These are phyloP conservation scores for Danio aesculapii DNA, from an alignment of 2,797 vertebrate species.

Conservation along the genomic window DNA sequence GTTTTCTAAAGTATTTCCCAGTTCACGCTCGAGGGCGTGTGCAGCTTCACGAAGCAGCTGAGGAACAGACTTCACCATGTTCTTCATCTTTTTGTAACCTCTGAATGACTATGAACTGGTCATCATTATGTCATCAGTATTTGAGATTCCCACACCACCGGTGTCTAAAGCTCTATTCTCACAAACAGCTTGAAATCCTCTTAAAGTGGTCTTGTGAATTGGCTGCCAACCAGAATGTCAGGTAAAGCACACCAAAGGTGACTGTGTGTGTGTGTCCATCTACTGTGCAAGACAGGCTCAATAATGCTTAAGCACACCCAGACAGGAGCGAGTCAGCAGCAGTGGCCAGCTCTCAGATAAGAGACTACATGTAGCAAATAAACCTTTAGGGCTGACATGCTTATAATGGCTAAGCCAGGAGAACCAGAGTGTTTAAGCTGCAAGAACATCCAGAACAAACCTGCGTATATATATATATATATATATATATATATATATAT, in stretches of 20 bases:
- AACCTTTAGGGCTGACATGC: conserved; percentile 6
- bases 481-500: too few relatives aligned
- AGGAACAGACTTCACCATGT: too few relatives aligned
- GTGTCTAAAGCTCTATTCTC: neutral
- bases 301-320: conserved; percentile 29
- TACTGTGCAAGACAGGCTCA: neutral
- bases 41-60: too few relatives aligned
- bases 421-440: conserved; percentile 2
- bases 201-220: conserved; percentile 44
- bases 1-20: too few relatives aligned
- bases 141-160: conserved; percentile 4
- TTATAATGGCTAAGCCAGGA: conserved; percentile 3
- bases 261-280: conserved; percentile 16
- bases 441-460: neutral
- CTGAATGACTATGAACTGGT: too few relatives aligned
- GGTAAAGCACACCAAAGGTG: conserved; percentile 37
- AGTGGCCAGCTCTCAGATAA: conserved; percentile 37
- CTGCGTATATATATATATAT: neutral
- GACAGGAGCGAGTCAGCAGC: conserved; percentile 4
- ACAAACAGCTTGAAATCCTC: conserved; percentile 32
- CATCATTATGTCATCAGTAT: conserved; percentile 13
- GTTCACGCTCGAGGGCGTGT: too few relatives aligned
- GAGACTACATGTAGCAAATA: conserved; percentile 3
- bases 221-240: conserved; percentile 32
- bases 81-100: too few relatives aligned